Percentiles rank a stretch among this genome's conserved stretches.
Evolutionary conservation across 1,140 invertebrate genomes (phyloP).

Genomic region (Phymorhynchus buccinoides): DNA sequence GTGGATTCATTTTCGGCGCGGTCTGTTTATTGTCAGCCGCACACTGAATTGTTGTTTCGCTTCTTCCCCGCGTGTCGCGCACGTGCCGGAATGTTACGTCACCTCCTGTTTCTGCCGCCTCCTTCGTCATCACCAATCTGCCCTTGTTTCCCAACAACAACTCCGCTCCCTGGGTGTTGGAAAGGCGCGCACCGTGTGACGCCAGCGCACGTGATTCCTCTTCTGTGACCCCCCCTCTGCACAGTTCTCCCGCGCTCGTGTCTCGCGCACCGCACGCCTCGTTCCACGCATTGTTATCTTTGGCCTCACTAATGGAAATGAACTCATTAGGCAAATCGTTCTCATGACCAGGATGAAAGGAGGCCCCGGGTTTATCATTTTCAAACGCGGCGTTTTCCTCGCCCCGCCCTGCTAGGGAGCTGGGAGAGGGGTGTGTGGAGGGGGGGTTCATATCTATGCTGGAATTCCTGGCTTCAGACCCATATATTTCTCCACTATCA

Average conservation of each 20-base stretch:
- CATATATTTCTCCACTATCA: too few relatives aligned
- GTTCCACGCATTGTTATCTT: too few relatives aligned
- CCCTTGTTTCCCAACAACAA: neutral
- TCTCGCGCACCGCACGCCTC: neutral
- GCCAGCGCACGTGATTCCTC: neutral
- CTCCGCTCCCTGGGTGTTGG: neutral
- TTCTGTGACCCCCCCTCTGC: neutral
- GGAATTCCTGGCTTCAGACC: too few relatives aligned
- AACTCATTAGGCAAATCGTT: too few relatives aligned
- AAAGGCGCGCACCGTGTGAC: neutral
- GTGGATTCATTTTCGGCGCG: neutral
- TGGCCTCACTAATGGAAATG: too few relatives aligned
- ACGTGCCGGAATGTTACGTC: neutral
- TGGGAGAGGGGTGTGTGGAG: too few relatives aligned
- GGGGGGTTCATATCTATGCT: too few relatives aligned
- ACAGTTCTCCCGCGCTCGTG: neutral
- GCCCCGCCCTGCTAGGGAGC: too few relatives aligned
- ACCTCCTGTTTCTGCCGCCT: neutral
- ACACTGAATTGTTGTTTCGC: too few relatives aligned
- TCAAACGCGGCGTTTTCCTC: too few relatives aligned
- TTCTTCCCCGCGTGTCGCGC: neutral
- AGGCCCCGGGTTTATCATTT: too few relatives aligned
- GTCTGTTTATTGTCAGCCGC: neutral
- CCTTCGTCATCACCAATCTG: neutral
- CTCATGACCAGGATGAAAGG: too few relatives aligned